Conservation (phyloP, 2,888 invertebrate species). For the Encarsia formosa region DNA sequence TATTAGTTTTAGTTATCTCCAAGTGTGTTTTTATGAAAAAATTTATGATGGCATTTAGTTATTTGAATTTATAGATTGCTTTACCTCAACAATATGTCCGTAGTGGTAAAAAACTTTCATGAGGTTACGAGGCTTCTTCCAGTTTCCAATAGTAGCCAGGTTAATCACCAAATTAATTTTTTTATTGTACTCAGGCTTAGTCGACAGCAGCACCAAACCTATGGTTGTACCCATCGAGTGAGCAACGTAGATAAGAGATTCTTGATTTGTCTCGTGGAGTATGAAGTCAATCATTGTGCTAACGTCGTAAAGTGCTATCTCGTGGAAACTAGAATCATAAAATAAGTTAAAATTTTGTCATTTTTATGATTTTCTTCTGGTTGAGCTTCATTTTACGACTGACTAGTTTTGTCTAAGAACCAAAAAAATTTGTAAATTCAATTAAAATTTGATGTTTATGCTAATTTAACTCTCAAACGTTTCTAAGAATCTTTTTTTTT, state of each 20-base stretch:
- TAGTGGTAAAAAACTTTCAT: background rate
- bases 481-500: too few species aligned
- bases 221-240: constrained; percentile 88
- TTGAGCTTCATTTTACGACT: too few species aligned
- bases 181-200: constrained; percentile 63
- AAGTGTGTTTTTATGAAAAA: too few species aligned
- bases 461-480: too few species aligned
- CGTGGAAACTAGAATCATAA: constrained; percentile 86
- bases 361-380: too few species aligned
- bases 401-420: too few species aligned
- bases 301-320: constrained; percentile 79
- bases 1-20: too few species aligned
- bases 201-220: constrained; percentile 66
- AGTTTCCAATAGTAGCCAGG: constrained; percentile 8
- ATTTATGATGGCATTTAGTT: too few species aligned
- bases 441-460: too few species aligned
- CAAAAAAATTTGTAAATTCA: too few species aligned
- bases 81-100: background rate
- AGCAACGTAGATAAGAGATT: constrained; percentile 68
- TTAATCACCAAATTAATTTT: constrained; percentile 59
- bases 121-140: constrained; percentile 1
- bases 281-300: constrained; percentile 78
- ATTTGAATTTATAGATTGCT: too few species aligned
- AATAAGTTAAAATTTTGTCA: too few species aligned
- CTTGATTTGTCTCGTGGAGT: constrained; percentile 54